phyloP scores from a whole-genome alignment of 2,888 invertebrate genomes.

The Apeira syringaria region DNA sequence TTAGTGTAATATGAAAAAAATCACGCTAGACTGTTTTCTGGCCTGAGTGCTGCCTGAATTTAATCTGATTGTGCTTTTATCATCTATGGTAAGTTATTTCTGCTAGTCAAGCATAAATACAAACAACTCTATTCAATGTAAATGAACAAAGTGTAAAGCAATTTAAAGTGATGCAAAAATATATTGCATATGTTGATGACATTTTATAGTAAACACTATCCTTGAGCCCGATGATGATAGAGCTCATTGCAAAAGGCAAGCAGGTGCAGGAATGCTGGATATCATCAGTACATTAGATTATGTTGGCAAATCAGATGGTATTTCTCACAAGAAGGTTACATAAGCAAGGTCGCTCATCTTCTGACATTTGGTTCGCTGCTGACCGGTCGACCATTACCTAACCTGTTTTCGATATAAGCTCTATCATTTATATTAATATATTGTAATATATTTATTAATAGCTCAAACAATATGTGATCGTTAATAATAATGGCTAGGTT shows the following conservation, averaged over 20 bases:
- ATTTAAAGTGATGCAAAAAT: too few species aligned
- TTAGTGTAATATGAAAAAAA: too few species aligned
- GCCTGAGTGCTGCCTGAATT: too few species aligned
- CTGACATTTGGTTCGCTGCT: slow-evolving; percentile 70
- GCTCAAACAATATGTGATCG: too few species aligned
- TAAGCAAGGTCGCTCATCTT: slow-evolving; percentile 73
- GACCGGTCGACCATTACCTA: slow-evolving; percentile 66
- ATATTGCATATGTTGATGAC: neutral
- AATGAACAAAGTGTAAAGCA: too few species aligned
- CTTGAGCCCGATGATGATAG: slow-evolving; percentile 3
- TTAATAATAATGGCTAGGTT: too few species aligned
- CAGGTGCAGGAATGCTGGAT: slow-evolving; percentile 30
- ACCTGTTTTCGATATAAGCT: slow-evolving; percentile 58
- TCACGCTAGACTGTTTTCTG: too few species aligned
- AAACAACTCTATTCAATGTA: too few species aligned
- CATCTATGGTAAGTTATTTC: too few species aligned
- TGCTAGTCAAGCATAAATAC: too few species aligned
- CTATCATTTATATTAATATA: slow-evolving; percentile 32
- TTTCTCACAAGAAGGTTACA: slow-evolving; percentile 67
- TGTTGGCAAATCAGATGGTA: slow-evolving; percentile 61
- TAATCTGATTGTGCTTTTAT: too few species aligned
- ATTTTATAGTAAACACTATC: slow-evolving; percentile 2
- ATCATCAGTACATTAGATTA: slow-evolving; percentile 33
- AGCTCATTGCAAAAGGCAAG: slow-evolving; percentile 16
- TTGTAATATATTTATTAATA: neutral